phyloP scores from a whole-genome alignment of 2,888 invertebrate genomes.

The Volucella inanis region DNA sequence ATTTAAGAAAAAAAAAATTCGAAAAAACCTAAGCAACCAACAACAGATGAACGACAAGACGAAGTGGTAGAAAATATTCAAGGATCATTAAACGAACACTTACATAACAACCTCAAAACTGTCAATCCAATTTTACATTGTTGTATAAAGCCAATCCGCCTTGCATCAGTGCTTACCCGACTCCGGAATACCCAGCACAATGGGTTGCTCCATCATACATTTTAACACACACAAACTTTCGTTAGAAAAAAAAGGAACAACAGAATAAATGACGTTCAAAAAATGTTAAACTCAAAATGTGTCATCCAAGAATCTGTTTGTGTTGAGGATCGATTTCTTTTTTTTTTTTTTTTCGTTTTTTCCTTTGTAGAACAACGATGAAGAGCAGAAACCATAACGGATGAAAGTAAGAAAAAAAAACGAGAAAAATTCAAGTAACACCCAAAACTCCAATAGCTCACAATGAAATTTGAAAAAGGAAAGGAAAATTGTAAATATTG shows the following conservation, averaged over 20 bases:
- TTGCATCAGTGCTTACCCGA: conserved; percentile 17
- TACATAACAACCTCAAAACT: conserved; percentile 60
- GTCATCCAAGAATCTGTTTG: conserved; percentile 45
- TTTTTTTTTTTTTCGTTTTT: background rate
- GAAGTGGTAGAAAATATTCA: conserved; percentile 55
- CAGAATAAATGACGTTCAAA: conserved; percentile 23
- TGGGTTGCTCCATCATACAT: background rate
- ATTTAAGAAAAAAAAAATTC: conserved; percentile 20
- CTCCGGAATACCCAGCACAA: background rate
- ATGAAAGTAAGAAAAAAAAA: background rate
- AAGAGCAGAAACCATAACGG: conserved; percentile 27
- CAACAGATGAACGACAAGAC: conserved; percentile 1
- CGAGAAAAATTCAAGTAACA: conserved; percentile 1
- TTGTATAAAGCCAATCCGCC: conserved; percentile 63
- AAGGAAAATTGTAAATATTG: conserved; percentile 3
- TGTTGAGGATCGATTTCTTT: conserved; percentile 34
- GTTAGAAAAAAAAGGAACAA: conserved; percentile 37
- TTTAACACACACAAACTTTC: conserved; percentile 23
- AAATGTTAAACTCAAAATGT: conserved; percentile 55
- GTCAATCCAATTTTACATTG: conserved; percentile 70
- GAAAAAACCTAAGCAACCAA: background rate
- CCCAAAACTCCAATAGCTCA: conserved; percentile 24
- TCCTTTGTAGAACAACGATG: background rate
- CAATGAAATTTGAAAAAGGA: conserved; percentile 10
- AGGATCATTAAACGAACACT: conserved; percentile 69